phyloP scores from a whole-genome alignment of 2,888 invertebrate species.

The Cosmia pyralina region DNA sequence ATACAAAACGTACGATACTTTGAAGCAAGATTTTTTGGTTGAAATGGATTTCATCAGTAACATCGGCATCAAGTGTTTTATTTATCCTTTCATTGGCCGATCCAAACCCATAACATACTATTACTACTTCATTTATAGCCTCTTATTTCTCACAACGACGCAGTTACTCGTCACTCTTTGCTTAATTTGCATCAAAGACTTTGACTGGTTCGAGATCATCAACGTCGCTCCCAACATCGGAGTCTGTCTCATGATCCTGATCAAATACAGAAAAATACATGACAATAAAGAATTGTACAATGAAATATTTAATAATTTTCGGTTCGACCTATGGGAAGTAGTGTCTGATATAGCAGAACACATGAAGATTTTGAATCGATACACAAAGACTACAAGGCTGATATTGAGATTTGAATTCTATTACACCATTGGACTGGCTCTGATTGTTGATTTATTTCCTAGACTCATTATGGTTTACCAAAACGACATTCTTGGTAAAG shows the following conservation, averaged over 20 bases:
- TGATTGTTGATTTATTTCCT: constrained; percentile 78
- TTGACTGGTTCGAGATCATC: constrained; percentile 76
- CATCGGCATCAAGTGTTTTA: constrained; percentile 74
- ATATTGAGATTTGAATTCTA: constrained; percentile 76
- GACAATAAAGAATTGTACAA: constrained; percentile 73
- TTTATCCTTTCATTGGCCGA: constrained; percentile 77
- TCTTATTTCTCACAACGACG: constrained; percentile 71
- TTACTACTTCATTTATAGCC: constrained; percentile 66
- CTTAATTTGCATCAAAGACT: constrained; percentile 70
- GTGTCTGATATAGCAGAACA: constrained; percentile 70
- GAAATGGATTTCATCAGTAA: constrained; percentile 75
- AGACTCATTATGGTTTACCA: constrained; percentile 80
- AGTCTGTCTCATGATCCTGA: constrained; percentile 76
- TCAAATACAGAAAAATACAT: constrained; percentile 78
- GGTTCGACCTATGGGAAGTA: constrained; percentile 74
- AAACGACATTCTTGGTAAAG: constrained; percentile 68
- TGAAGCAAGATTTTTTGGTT: constrained; percentile 69
- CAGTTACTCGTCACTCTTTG: constrained; percentile 76
- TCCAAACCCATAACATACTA: constrained; percentile 67
- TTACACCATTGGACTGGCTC: constrained; percentile 72
- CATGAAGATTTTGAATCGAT: constrained; percentile 69
- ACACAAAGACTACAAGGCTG: constrained; percentile 68
- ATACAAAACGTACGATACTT: constrained; percentile 57
- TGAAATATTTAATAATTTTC: constrained; percentile 76
- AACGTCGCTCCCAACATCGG: constrained; percentile 83